Percentiles rank a stretch among this genome's conserved stretches.
phyloP scores from a whole-genome alignment of 2,113 vertebrate genomes.

The Elachura formosa region DNA sequence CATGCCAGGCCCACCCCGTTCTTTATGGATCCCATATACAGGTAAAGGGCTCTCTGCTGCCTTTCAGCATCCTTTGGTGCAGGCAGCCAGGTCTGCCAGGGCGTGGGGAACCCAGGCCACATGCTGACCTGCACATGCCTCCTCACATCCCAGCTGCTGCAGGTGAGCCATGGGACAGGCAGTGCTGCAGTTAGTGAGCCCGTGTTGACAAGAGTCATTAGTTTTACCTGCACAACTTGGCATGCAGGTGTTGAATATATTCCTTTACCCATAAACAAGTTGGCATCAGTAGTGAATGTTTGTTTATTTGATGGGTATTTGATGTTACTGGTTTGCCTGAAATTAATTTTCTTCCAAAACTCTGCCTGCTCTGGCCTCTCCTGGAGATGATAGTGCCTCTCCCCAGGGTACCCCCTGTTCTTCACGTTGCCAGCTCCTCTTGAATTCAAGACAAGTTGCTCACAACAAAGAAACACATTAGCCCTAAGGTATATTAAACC shows the following conservation, averaged over 20 bases:
- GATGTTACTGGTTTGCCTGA: background rate
- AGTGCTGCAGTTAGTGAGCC: background rate
- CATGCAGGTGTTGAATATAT: background rate
- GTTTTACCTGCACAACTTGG: background rate
- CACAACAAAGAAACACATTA: background rate
- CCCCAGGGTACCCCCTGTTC: background rate
- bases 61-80: background rate
- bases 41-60: constrained; percentile 73
- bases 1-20: constrained; percentile 94
- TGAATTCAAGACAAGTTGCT: background rate
- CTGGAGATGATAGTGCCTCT: background rate
- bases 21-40: constrained; percentile 99
- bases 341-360: background rate
- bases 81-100: background rate
- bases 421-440: background rate
- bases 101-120: background rate
- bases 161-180: accelerated
- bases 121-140: background rate
- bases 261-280: background rate
- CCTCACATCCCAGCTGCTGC: background rate
- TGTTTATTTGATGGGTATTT: background rate
- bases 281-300: background rate
- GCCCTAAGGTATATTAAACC: background rate
- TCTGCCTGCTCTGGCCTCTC: background rate
- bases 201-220: accelerated